Evolutionary conservation across 2,888 invertebrate species (phyloP).

Genomic region (Lasioglossum pauxillum): DNA sequence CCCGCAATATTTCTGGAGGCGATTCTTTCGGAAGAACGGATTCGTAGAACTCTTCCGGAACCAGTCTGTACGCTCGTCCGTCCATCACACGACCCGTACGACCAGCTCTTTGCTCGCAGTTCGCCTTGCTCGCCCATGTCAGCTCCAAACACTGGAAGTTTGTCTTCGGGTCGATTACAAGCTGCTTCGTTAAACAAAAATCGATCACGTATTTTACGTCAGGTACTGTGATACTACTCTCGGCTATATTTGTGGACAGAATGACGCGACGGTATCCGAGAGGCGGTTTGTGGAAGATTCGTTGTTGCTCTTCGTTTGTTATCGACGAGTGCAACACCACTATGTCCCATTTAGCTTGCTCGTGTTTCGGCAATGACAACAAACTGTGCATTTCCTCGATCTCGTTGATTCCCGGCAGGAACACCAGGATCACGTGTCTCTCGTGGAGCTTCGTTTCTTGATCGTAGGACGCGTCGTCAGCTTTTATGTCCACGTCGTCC

Average conservation of each 20-base stretch:
- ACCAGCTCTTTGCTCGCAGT: constrained; percentile 95
- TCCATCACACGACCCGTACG: constrained; percentile 95
- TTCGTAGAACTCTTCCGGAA: constrained; percentile 88
- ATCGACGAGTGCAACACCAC: constrained; percentile 91
- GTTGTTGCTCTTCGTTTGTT: constrained; percentile 91
- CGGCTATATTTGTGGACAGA: constrained; percentile 95
- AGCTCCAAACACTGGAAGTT: constrained; percentile 92
- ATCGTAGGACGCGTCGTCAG: constrained; percentile 79
- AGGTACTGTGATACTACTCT: constrained; percentile 96
- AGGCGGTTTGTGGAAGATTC: constrained; percentile 87
- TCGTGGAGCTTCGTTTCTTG: constrained; percentile 78
- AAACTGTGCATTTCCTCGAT: constrained; percentile 89
- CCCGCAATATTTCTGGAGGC: constrained; percentile 91
- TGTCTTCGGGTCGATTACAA: constrained; percentile 90
- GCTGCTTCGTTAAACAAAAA: constrained; percentile 95
- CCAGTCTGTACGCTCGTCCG: constrained; percentile 94
- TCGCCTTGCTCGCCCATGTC: constrained; percentile 95
- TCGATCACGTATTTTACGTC: constrained; percentile 97
- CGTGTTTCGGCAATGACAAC: constrained; percentile 51
- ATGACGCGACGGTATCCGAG: constrained; percentile 92
- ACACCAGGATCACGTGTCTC: constrained; percentile 91
- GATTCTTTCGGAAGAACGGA: constrained; percentile 85
- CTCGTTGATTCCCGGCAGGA: constrained; percentile 95
- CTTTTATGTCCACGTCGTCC: constrained; percentile 86
- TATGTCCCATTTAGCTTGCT: constrained; percentile 86